phyloP scores from a whole-genome alignment of 1,140 invertebrate genomes.

The Sinonovacula constricta region DNA sequence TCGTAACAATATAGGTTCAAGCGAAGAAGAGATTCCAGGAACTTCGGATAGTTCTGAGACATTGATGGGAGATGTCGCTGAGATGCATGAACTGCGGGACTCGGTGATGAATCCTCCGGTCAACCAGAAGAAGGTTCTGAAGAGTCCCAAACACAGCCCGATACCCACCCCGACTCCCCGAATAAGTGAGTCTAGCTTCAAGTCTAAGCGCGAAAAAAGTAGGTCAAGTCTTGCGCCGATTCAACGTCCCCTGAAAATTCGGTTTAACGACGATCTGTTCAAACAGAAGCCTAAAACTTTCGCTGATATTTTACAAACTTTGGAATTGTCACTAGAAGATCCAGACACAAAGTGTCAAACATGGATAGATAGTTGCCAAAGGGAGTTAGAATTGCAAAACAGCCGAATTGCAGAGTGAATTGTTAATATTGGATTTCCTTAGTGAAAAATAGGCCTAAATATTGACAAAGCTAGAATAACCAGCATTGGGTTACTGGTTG shows the following conservation, averaged over 20 bases:
- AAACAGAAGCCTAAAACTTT: conserved; percentile 28
- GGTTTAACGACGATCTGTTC: conserved; percentile 43
- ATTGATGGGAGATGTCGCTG: conserved; percentile 12
- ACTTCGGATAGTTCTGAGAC: conserved; percentile 29
- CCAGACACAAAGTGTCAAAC: conserved; percentile 41
- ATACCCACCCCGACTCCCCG: neutral
- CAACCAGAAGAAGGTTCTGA: neutral
- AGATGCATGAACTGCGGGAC: neutral
- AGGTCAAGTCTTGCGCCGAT: neutral
- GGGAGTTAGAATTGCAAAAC: neutral
- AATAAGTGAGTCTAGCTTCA: neutral
- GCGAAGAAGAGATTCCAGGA: conserved; percentile 48
- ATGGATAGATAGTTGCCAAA: conserved; percentile 32
- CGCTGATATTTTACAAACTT: conserved; percentile 18
- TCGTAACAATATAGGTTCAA: conserved; percentile 25
- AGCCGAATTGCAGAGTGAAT: too few relatives aligned
- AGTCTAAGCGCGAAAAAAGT: neutral
- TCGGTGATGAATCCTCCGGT: neutral
- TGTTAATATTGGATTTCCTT: too few relatives aligned
- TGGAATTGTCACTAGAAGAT: conserved; percentile 37
- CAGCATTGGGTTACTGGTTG: too few relatives aligned
- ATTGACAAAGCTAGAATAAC: too few relatives aligned
- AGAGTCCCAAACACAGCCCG: conserved; percentile 26
- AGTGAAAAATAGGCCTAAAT: too few relatives aligned
- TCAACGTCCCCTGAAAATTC: conserved; percentile 23